Evolutionary conservation across 1,140 invertebrate genomes (phyloP).

Genomic region (Eufriesea mexicana): DNA sequence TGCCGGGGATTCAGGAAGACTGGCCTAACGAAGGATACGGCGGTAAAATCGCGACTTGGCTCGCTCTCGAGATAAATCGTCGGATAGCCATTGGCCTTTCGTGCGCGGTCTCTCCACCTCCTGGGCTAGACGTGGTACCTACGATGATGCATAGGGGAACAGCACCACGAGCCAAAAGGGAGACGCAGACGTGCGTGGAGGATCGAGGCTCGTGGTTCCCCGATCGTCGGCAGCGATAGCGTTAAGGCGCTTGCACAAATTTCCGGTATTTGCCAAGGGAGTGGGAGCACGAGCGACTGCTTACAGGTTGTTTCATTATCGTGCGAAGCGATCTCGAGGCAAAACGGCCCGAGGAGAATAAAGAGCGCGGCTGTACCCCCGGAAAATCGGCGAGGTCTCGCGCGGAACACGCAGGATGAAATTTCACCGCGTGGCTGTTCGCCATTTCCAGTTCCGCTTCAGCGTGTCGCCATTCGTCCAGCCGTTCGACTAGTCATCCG

Average conservation of each 20-base stretch:
- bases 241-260: conserved; percentile 67
- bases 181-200: conserved; percentile 47
- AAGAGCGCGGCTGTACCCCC: conserved; percentile 13
- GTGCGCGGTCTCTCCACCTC: conserved; percentile 21
- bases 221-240: conserved; percentile 55
- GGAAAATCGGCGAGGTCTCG: conserved; percentile 7
- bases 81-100: conserved; percentile 37
- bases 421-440: conserved; percentile 5
- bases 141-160: conserved; percentile 50
- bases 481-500: too few species aligned
- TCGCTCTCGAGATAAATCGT: conserved; percentile 35
- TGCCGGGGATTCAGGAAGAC: conserved; percentile 20
- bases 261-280: conserved; percentile 66
- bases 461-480: background rate
- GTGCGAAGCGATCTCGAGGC: conserved; percentile 47
- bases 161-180: conserved; percentile 27
- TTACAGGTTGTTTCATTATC: conserved; percentile 59
- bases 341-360: conserved; percentile 47
- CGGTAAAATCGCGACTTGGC: conserved; percentile 8
- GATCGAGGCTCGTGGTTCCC: conserved; percentile 52
- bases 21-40: conserved; percentile 25
- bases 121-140: conserved; percentile 40
- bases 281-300: conserved; percentile 59
- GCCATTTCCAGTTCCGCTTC: background rate
- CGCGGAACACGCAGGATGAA: background rate